Evolutionary conservation across 2,888 invertebrate genomes (phyloP), one percentile per base, ranked within the genome.

Genomic region (Strigamia maritima): DNA sequence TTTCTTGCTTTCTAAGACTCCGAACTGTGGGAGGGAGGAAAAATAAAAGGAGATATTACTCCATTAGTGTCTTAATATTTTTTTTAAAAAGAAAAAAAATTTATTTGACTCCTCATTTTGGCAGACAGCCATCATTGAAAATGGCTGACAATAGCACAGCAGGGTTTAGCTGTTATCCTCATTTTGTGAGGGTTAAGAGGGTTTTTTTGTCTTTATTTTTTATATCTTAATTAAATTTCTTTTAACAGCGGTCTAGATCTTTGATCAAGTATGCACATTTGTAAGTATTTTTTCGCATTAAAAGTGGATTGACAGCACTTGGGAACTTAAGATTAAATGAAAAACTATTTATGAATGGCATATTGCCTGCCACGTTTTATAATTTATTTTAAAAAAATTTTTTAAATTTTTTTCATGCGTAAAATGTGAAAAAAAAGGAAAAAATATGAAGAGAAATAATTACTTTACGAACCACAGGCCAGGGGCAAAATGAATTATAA

Each of bases 71-170:
- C 60, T 60, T 22, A 60, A 60, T 22, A 19, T 60, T 60, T 60
- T 60, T 60, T 54, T n/a, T 19, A 31, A 31, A 31, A 31, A 31
- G 6, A 31, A 6, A 31, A n/a, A 10, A 60, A 3, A 60, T 60
- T 60, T 60, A 60, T 60, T 60, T 60, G 24, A 60, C 22, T 44
- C 40, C 2, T 44, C 40, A 44, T 44, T 60, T 60, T 60, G 60
- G 60, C 60, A 60, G 60, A 60, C 60, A 60, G 60, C 60, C 60
- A 60, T 60, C 60, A 19, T 60, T 60, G 24, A 60, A 60, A 60
- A 60, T 60, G 60, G 60, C 60, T 60, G 60, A 60, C 60, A 60
- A 60, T 22, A 60, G 60, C 60, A 60, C 60, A 60, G 60, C 60
- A 60, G 60, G 60, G 10, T 6, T 60, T 60, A 16, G 60, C 60